phyloP scores from a whole-genome alignment of 2,797 vertebrate species.

The Neopelma chrysocephalum region DNA sequence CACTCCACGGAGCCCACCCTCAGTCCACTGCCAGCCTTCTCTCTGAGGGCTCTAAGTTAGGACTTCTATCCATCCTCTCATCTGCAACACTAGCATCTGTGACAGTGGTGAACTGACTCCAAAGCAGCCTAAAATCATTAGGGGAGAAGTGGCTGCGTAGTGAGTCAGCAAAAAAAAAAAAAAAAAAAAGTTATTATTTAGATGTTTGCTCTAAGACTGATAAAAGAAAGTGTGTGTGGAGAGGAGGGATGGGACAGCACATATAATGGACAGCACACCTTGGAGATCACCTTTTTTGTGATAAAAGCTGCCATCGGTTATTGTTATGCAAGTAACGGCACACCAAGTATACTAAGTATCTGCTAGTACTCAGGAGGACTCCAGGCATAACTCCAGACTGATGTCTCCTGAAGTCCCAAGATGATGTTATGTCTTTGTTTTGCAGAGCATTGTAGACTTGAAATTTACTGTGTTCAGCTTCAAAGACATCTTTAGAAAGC shows the following conservation, averaged over 20 bases:
- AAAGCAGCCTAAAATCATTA: background rate
- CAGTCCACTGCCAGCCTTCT: background rate
- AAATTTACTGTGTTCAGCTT: background rate
- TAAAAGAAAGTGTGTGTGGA: background rate
- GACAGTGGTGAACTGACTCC: background rate
- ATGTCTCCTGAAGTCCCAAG: background rate
- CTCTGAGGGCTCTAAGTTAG: background rate
- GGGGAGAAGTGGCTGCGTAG: background rate
- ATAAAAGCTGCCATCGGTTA: background rate
- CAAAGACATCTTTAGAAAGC: background rate
- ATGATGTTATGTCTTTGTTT: background rate
- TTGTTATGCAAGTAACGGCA: background rate
- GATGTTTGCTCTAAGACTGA: background rate
- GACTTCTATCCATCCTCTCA: background rate
- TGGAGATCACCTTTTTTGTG: background rate
- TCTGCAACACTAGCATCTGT: background rate
- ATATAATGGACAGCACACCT: background rate
- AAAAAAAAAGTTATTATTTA: background rate
- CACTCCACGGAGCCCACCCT: background rate
- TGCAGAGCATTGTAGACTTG: background rate
- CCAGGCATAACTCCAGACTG: background rate
- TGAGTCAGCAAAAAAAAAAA: background rate
- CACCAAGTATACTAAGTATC: background rate
- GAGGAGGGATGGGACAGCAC: background rate
- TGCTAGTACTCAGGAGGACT: fast-evolving